Percentiles rank a stretch among this genome's conserved stretches.
Evolutionary conservation across 1,140 invertebrate genomes (phyloP).

Genomic region (Apis mellifera): DNA sequence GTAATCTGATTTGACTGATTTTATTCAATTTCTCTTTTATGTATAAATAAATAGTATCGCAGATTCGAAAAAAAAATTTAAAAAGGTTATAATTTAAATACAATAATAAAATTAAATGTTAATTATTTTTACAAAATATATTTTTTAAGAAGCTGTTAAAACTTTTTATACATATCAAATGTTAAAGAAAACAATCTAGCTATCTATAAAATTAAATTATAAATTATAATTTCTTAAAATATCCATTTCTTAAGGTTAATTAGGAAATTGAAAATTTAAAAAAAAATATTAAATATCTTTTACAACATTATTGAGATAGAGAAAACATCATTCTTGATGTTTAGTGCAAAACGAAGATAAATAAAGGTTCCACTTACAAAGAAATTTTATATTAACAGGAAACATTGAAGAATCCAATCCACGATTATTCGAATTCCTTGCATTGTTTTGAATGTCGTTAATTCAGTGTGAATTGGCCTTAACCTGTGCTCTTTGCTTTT

Average conservation of each 20-base stretch:
- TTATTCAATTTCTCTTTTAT: not conserved
- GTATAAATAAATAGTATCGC: not conserved
- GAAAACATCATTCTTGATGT: too few relatives aligned
- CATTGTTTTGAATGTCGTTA: not conserved
- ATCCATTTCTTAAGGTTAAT: not conserved
- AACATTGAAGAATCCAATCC: not conserved
- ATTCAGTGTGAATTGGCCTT: constrained; percentile 33
- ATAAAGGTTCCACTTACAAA: too few relatives aligned
- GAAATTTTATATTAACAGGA: not conserved
- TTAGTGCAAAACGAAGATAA: not conserved
- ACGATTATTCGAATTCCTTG: not conserved
- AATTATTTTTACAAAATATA: not conserved
- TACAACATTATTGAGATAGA: not conserved
- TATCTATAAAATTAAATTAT: too few relatives aligned
- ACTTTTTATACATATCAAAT: not conserved
- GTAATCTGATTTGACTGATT: not conserved
- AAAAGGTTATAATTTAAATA: not conserved
- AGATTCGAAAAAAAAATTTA: not conserved
- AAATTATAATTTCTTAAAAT: too few relatives aligned
- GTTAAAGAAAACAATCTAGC: too few relatives aligned
- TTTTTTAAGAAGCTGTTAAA: too few relatives aligned
- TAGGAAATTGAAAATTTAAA: not conserved
- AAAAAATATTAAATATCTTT: not conserved
- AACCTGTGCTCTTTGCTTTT: not conserved
- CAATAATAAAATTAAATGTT: not conserved